Percentiles rank a stretch among this genome's conserved stretches.
Evolutionary conservation across 2,888 invertebrate species (phyloP).

Genomic region (Limnephilus lunatus): DNA sequence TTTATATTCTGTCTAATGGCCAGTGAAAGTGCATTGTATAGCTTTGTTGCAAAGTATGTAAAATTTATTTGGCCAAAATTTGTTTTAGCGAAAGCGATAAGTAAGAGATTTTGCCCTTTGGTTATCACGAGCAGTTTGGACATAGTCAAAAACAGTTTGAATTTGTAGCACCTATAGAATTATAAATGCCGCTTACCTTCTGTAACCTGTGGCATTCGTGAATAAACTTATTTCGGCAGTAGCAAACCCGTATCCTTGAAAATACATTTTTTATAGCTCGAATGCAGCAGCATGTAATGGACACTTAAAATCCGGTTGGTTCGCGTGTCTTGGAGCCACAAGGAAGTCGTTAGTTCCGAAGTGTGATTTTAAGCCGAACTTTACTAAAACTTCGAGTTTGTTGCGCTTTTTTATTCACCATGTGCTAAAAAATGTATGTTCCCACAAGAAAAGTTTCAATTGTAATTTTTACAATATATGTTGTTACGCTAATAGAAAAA

Average conservation of each 20-base stretch:
- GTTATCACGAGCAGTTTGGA: too few species aligned
- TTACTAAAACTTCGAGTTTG: neutral
- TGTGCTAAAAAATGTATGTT: neutral
- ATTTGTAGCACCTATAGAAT: neutral
- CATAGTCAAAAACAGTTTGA: too few species aligned
- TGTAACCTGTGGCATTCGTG: neutral
- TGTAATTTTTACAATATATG: neutral
- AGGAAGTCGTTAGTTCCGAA: constrained; percentile 47
- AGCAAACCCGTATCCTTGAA: neutral
- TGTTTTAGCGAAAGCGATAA: too few species aligned
- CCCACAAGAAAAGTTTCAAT: neutral
- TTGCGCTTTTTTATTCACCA: neutral
- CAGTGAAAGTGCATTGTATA: too few species aligned
- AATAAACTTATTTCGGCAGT: neutral
- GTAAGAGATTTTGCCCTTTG: too few species aligned
- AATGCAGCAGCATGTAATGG: constrained; percentile 12
- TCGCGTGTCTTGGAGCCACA: neutral
- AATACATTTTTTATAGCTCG: neutral
- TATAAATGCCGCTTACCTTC: neutral
- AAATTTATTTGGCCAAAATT: too few species aligned
- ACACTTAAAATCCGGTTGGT: constrained; percentile 29
- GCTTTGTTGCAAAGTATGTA: too few species aligned
- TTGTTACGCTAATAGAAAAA: neutral
- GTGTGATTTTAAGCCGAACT: constrained; percentile 31
- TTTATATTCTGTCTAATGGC: too few species aligned